A percentile compares a stretch with the other conserved stretches of the same genome.
These are phyloP conservation scores for Carassius auratus DNA, from an alignment of 2,113 vertebrate genomes.

Conservation along the genomic window DNA sequence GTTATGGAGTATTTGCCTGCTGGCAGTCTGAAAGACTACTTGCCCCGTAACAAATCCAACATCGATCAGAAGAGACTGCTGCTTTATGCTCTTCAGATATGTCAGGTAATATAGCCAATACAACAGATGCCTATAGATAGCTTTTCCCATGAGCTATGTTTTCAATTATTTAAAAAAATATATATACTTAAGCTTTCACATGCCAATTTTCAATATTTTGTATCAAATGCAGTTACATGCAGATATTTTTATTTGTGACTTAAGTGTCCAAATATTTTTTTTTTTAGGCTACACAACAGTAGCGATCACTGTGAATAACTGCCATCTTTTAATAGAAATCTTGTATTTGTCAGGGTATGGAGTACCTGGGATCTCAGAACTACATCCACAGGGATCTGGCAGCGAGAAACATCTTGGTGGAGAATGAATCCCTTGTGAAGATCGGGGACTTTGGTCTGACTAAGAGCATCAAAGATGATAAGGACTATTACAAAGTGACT, in stretches of 20 bases:
- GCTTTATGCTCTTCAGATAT: conserved; percentile 83
- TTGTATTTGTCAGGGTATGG: conserved; percentile 79
- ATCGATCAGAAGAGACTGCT: conserved; percentile 81
- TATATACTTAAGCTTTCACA: background rate
- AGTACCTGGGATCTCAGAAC: conserved; percentile 83
- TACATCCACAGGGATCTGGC: conserved; percentile 76
- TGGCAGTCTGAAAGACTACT: conserved; percentile 86
- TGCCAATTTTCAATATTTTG: background rate
- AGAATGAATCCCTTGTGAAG: conserved; percentile 85
- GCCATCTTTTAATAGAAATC: background rate
- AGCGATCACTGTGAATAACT: background rate
- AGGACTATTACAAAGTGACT: conserved; percentile 87
- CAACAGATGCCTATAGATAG: background rate
- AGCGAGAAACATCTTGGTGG: conserved; percentile 84
- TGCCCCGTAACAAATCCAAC: conserved; percentile 81
- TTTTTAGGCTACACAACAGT: background rate
- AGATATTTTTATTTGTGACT: background rate
- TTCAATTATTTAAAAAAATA: no score
- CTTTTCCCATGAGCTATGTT: background rate
- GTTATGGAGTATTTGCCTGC: conserved; percentile 90
- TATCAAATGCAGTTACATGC: background rate
- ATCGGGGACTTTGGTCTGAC: conserved; percentile 89
- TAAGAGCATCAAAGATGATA: conserved; percentile 84
- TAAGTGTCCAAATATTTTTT: background rate
- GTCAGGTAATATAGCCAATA: conserved; percentile 72